These are phyloP conservation scores for Myiothlypis chrysogaster DNA, from an alignment of 2,797 vertebrate species.

Conservation along the genomic window DNA sequence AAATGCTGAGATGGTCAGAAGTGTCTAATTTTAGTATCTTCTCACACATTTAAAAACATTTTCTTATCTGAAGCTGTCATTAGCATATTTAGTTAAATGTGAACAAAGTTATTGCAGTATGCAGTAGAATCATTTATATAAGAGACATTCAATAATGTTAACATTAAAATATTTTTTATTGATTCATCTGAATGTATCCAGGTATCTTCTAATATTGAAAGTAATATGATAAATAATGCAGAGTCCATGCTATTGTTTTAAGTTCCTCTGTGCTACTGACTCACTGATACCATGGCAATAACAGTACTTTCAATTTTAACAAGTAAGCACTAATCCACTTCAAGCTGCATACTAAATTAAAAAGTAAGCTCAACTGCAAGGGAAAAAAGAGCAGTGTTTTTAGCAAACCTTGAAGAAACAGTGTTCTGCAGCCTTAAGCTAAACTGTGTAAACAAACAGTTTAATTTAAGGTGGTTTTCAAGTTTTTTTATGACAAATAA, in stretches of 20 bases:
- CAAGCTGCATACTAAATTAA: background rate
- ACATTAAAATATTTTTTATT: background rate
- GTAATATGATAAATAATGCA: background rate
- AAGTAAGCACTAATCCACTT: background rate
- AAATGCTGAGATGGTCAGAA: background rate
- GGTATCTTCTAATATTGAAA: background rate
- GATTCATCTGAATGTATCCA: background rate
- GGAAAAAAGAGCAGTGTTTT: accelerated
- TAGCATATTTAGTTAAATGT: background rate
- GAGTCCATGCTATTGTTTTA: background rate
- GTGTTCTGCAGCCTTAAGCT: background rate
- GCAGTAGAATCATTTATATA: background rate
- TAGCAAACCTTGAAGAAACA: background rate
- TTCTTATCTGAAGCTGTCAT: background rate
- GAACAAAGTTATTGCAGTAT: background rate
- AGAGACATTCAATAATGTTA: background rate
- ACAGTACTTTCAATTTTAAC: background rate
- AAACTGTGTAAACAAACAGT: background rate
- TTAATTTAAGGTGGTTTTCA: background rate
- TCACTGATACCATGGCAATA: background rate
- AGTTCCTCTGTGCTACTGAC: background rate
- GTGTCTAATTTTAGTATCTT: background rate
- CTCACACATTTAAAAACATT: background rate
- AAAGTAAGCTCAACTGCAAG: background rate
- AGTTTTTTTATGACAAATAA: background rate